Evolutionary conservation across 2,113 vertebrate species (phyloP), one percentile per base, ranked within the genome.

Genomic region (Dendrocopos noguchii): DNA sequence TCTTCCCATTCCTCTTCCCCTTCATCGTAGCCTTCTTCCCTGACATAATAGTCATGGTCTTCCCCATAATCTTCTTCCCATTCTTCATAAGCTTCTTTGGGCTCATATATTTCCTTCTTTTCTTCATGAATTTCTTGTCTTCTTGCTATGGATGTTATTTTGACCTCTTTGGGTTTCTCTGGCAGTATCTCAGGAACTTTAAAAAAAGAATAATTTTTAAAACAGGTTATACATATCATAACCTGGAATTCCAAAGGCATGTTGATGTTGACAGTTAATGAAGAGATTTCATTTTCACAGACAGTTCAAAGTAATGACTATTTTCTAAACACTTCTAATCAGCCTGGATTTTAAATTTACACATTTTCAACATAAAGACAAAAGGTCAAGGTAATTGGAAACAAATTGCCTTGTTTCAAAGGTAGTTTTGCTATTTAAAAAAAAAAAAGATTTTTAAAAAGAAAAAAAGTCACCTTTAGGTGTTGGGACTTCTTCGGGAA

Each of bases 21-120:
- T 95, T 97, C 96, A 44, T 97, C 96, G 80, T 96, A 98, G 19
- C 97, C 97, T 73, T 98, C 97, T 93, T 97, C 97, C 47, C 68
- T 93, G 94, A 98, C 93, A 6, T 98, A 97, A 64, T 98, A 98
- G 15, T 98, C 97, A 70, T 98, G 97, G 36, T 97, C 94, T 94
- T 98, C 98, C 19, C 95, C 97, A 75, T 97, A 97, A 78, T 97
- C 97, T 88, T 98, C 98, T 85, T 98, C 98, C 97, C 97, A 97
- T 83, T 98, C 97, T 87, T 98, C 98, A 5, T 98, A 97, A 87
- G 65, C 36, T 81, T 98, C 96, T 83, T 46, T 95, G 34, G 87
- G 96, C 5, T 81, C 96, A 79, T 92, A 73, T 65, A 92, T 81
- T 22, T 96, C 95, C 73, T 72, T 93, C 82, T 90, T 83, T 81